phyloP scores from a whole-genome alignment of 2,797 vertebrate species.

The Amblyraja radiata region DNA sequence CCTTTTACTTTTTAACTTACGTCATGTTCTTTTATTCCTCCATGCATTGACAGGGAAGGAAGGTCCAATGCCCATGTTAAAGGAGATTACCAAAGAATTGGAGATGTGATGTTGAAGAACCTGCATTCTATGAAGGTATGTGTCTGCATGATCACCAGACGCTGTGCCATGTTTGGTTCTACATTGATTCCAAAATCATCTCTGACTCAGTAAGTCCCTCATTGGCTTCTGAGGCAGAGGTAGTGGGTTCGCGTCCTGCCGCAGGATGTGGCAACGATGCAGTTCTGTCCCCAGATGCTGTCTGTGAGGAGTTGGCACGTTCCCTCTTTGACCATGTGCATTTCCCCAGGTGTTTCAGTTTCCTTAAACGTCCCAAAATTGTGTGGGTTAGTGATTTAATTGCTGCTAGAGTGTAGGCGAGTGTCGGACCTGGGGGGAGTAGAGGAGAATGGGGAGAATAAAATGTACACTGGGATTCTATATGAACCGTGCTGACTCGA shows the following conservation, averaged over 20 bases:
- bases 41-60: conserved; percentile 74
- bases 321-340: no score
- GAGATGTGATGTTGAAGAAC: conserved; percentile 89
- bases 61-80: conserved; percentile 87
- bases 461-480: no score
- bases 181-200: not conserved
- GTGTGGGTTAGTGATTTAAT: no score
- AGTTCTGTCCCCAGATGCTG: no score
- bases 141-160: not conserved
- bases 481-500: no score
- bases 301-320: no score
- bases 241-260: not conserved
- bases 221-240: not conserved
- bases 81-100: conserved; percentile 89
- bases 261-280: not conserved
- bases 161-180: not conserved
- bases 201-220: no score
- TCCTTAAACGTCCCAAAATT: no score
- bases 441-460: no score
- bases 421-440: no score
- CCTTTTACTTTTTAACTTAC: not conserved
- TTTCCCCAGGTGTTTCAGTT: no score
- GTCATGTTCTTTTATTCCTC: conserved; percentile 37
- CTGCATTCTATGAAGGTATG: conserved; percentile 84
- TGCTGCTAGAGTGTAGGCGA: no score